Percentiles rank a stretch among this genome's conserved stretches.
Conservation (phyloP, 2,888 invertebrate species). For the Barypeithes pellucidus region DNA sequence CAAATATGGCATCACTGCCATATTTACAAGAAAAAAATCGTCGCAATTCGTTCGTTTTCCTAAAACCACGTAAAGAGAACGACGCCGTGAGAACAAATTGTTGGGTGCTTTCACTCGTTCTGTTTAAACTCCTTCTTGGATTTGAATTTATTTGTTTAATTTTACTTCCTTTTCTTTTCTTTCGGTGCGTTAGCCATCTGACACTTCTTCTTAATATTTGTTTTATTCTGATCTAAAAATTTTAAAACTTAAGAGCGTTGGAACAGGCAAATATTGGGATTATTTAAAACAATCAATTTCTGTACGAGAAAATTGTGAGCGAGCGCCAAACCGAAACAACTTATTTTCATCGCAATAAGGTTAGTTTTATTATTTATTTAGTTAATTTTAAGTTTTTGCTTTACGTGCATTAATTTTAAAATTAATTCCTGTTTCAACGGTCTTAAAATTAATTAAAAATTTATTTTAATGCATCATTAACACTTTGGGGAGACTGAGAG, state of each 20-base stretch:
- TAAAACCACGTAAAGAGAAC: slow-evolving; percentile 27
- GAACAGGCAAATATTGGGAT: background rate
- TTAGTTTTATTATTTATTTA: too few species aligned
- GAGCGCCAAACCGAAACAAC: too few species aligned
- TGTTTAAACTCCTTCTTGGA: slow-evolving; percentile 32
- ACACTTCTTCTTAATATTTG: slow-evolving; percentile 6
- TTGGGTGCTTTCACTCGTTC: slow-evolving; percentile 40
- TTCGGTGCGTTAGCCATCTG: slow-evolving; percentile 34
- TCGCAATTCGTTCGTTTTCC: background rate
- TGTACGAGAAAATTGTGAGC: too few species aligned
- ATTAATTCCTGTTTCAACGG: background rate
- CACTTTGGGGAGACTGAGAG: background rate
- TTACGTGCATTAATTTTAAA: too few species aligned
- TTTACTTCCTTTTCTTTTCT: slow-evolving; percentile 39
- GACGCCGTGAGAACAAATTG: slow-evolving; percentile 24
- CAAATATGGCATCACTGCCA: too few species aligned
- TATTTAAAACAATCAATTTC: too few species aligned
- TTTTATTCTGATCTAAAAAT: background rate
- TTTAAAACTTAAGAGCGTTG: slow-evolving; percentile 13
- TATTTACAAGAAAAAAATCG: background rate
- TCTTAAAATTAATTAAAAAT: slow-evolving; percentile 20
- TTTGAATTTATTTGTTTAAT: slow-evolving; percentile 40
- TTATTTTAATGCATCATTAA: slow-evolving; percentile 18
- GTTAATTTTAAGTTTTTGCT: too few species aligned
- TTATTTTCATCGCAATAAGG: too few species aligned